A percentile compares a stretch with the other conserved stretches of the same genome.
Evolutionary conservation across 2,113 vertebrate genomes (phyloP).

Genomic region (Eudyptes chrysolophus): DNA sequence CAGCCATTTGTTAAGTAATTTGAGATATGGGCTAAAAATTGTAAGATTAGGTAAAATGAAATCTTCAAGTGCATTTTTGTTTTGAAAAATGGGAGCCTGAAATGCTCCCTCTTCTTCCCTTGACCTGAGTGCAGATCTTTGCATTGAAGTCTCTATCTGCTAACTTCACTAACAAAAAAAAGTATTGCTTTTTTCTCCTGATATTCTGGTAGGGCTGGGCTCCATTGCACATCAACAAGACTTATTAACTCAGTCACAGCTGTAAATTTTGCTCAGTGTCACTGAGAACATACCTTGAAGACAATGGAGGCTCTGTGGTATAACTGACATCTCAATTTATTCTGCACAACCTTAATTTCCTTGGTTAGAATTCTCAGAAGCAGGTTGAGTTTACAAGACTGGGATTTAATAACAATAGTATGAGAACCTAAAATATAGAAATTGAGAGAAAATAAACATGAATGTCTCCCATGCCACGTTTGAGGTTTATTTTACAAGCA

Average conservation of each 20-base stretch:
- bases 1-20: neutral
- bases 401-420: neutral
- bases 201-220: neutral
- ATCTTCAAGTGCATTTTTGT: neutral
- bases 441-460: neutral
- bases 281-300: neutral
- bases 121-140: neutral
- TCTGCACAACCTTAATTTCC: neutral
- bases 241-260: neutral
- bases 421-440: neutral
- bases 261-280: neutral
- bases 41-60: neutral
- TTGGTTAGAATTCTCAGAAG: neutral
- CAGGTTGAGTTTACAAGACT: neutral
- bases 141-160: neutral
- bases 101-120: neutral
- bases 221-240: neutral
- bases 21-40: neutral
- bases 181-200: neutral
- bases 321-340: neutral
- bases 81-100: neutral
- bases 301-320: neutral
- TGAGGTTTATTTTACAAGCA: neutral
- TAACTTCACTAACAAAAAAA: neutral
- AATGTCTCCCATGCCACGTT: neutral